Evolutionary conservation across 2,113 vertebrate species (phyloP), one percentile per base, ranked within the genome.

Genomic region (Paramormyrops kingsleyae): DNA sequence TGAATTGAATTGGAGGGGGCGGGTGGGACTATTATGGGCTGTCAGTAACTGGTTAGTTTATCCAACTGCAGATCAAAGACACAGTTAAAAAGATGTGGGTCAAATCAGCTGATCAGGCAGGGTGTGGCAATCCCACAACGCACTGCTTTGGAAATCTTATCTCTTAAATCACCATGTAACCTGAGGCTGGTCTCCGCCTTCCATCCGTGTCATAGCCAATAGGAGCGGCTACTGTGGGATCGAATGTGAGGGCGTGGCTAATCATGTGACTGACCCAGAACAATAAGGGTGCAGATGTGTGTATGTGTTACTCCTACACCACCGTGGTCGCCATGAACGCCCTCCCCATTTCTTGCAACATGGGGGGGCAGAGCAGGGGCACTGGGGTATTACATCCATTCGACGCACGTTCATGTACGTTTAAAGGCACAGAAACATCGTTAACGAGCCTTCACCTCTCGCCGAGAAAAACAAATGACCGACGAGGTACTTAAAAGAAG

Each of bases 371-470:
- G 31, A 35, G 5, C 31, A 17, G 15, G 24, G 49, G 8, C 5
- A 8, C 47, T 53, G 9, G 10, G 85, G 31, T 5, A 1, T 27
- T 53, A 10, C 24, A 50, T 31, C 6, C 27, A 31, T 87, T 52
- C 49, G 7, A 24, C 19, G 24, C 59, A 5, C 49, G 19, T 59
- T 59, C 50, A 21, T 66, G 44, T n/a, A 27, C 53, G 49, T 66
- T 42, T 59, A 50, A 66, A 35, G 80, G 52, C 83, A 35, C 12
- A 52, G 56, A 42, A 44, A 74, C 59, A 52, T 24, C 17, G 39
- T 53, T 74, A 90, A 87, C 44, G 66, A 39, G 56, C 89, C 46
- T 21, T 87, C 89, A 50, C 9, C 59, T 89, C 31, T 83, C 46
- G 17, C 50, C 0, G 27, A 0, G 8, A 87, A 15, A 24, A 87